Evolutionary conservation across 2,797 vertebrate genomes (phyloP), one percentile per base, ranked within the genome.

Genomic region (Crax fasciolata): DNA sequence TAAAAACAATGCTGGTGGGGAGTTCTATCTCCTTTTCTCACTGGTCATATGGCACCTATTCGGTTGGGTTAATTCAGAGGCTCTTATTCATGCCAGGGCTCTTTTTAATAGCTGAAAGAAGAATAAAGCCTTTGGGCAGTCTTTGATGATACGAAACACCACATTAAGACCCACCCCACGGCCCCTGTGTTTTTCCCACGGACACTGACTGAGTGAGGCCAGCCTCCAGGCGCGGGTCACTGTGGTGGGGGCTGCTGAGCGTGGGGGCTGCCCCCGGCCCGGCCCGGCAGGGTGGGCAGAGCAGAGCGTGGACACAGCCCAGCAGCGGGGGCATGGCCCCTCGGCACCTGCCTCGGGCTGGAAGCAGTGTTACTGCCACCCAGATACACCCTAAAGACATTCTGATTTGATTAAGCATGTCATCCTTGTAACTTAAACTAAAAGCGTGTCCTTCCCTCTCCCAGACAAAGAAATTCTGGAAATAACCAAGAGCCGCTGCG

Each of bases 241-340:
- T 38, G 2, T 0, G 2, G 46, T 32, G 0, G 9, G 18, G 13
- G 48, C 8, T 49, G 68, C 41, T 1, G 21, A 44, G 54, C 1
- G 3, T 61, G 68, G 16, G 25, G 1, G 1, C 30, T 63, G 54
- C 55, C 49, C 49, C 48, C 6, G 3, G 13, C 28, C 28, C 28
- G 30, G 17, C 17, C 44, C 24, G 1, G 32, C 39, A 21, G 65
- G 35, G 13, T 4, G 3, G 4, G 21, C 39, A 73, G 30, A 35
- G 35, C 35, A 35, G 35, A 35, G 35, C 35, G 35, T 8, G 35
- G 35, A 35, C 35, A 35, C 35, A 35, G 35, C 35, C 6, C 0
- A 17, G 1, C 17, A 10, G 46, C 38, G 10, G 2, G 38, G 82
- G 21, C 65, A 41, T 41, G 2, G 9, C 52, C 67, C 41, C 52